These are phyloP conservation scores for Lacerta agilis DNA, from an alignment of 2,797 vertebrate genomes.

Conservation along the genomic window DNA sequence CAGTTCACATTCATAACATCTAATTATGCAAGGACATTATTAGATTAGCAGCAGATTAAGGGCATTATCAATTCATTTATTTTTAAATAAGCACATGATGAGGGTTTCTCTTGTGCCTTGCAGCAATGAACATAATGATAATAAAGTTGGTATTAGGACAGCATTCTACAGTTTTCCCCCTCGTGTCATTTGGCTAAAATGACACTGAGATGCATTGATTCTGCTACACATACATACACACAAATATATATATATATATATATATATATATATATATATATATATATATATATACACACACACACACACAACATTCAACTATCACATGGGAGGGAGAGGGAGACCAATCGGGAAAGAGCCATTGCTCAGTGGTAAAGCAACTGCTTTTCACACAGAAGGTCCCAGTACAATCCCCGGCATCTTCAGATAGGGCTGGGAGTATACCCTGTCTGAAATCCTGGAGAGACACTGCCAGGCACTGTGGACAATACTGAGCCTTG, in stretches of 20 bases:
- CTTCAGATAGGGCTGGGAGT: no score
- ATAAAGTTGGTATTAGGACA: constrained; percentile 5
- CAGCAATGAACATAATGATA: not conserved
- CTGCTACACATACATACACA: not conserved
- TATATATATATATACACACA: no score
- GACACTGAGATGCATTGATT: fast-evolving
- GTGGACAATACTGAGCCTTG: no score
- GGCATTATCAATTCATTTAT: constrained; percentile 29
- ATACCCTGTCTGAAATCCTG: no score
- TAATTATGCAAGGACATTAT: constrained; percentile 34
- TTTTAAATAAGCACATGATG: not conserved
- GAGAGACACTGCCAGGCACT: no score
- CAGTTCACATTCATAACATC: constrained; percentile 4
- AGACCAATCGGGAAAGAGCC: no score
- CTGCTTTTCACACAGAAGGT: no score
- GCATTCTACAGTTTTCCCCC: not conserved
- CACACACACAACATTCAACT: not conserved
- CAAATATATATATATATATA: not conserved
- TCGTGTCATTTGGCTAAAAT: not conserved
- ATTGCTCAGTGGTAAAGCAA: no score
- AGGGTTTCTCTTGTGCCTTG: not conserved
- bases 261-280: no score
- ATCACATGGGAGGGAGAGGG: not conserved
- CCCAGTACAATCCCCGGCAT: no score
- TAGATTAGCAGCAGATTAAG: constrained; percentile 38